Evolutionary conservation across 2,888 invertebrate genomes (phyloP).

Genomic region (Morinoia aosen): DNA sequence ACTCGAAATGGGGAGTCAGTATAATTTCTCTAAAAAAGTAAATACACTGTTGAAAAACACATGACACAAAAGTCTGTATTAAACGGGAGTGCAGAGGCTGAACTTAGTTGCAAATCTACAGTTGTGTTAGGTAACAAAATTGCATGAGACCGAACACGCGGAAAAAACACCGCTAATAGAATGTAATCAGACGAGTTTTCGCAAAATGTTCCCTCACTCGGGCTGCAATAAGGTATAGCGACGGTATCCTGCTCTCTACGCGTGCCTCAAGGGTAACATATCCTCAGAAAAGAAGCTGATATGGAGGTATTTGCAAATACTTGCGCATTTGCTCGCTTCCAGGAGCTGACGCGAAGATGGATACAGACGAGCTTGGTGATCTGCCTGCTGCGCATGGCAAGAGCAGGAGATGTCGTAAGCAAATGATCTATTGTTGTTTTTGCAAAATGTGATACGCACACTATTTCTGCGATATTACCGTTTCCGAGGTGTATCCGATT

Average conservation of each 20-base stretch:
- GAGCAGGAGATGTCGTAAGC: background rate
- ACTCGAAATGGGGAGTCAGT: background rate
- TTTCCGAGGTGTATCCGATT: too few relatives aligned
- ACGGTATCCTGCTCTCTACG: background rate
- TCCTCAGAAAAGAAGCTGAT: background rate
- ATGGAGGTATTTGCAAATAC: background rate
- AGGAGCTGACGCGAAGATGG: conserved; percentile 39
- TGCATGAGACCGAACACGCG: background rate
- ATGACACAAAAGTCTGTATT: background rate
- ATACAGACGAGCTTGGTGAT: background rate
- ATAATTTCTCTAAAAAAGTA: background rate
- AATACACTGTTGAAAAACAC: background rate
- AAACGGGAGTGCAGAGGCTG: background rate
- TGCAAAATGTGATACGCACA: background rate
- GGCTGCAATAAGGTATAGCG: background rate
- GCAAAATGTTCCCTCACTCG: background rate
- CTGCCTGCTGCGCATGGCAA: conserved; percentile 13
- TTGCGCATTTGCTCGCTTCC: background rate
- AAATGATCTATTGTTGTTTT: background rate
- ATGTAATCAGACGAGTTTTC: background rate
- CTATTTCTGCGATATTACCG: background rate
- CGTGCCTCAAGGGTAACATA: background rate
- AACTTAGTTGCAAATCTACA: background rate
- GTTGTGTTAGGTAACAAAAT: background rate
- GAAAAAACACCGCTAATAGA: background rate